These are phyloP conservation scores for Lithophane ornitopus DNA, from an alignment of 2,888 invertebrate species.

Conservation along the genomic window DNA sequence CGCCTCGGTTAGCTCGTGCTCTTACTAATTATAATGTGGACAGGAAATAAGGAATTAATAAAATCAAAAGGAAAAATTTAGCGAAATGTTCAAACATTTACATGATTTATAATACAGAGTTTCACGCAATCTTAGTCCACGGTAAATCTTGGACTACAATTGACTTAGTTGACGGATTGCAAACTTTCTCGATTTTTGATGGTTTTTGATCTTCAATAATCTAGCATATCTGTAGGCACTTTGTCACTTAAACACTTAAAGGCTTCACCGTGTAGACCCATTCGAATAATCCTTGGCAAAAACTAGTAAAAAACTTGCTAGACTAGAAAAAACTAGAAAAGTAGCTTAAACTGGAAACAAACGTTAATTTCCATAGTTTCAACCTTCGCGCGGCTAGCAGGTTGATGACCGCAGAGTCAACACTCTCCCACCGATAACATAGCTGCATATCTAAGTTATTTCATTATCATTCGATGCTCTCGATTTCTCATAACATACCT, in stretches of 20 bases:
- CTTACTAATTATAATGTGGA: not conserved
- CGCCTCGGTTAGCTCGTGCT: not conserved
- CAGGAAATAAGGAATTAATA: too few species aligned
- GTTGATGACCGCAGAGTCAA: slow-evolving; percentile 14
- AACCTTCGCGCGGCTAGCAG: not conserved
- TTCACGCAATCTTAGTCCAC: not conserved
- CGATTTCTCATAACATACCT: slow-evolving; percentile 32
- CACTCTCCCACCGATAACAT: slow-evolving; percentile 19
- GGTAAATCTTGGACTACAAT: too few species aligned
- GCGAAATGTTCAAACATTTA: not conserved
- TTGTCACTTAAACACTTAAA: not conserved
- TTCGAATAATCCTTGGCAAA: not conserved
- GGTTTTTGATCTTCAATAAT: not conserved
- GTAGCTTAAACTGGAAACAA: slow-evolving; percentile 15
- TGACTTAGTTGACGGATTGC: not conserved
- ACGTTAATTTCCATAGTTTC: slow-evolving; percentile 8
- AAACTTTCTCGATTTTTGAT: too few species aligned
- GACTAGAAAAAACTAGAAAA: not conserved
- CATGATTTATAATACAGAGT: not conserved
- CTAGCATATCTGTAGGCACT: not conserved
- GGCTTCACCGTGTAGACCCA: not conserved
- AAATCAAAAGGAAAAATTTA: not conserved
- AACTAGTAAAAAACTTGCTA: slow-evolving; percentile 2
- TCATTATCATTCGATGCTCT: slow-evolving; percentile 30
- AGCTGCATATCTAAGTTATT: slow-evolving; percentile 20